Conservation (phyloP, 2,797 vertebrate species). For the Sebastes diploproa region DNA sequence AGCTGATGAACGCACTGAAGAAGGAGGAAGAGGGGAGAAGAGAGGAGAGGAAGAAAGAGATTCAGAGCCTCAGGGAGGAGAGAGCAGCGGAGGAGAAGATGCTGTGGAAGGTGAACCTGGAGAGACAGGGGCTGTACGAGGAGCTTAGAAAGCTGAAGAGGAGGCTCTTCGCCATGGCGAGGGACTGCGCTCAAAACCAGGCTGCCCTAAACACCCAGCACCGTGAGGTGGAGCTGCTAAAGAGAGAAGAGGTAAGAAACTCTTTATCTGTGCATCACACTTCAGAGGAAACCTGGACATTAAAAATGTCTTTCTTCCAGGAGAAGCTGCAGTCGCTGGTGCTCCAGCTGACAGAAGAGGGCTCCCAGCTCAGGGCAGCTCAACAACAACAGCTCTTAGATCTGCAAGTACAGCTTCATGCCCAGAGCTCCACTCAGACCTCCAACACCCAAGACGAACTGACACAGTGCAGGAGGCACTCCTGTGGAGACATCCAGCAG, state of each 20-base stretch:
- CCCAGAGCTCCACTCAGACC: slow-evolving; percentile 59
- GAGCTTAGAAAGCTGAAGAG: slow-evolving; percentile 87
- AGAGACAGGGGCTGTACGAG: slow-evolving; percentile 86
- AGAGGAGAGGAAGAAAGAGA: slow-evolving; percentile 84
- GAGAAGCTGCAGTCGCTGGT: slow-evolving; percentile 81
- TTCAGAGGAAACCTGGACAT: accelerated
- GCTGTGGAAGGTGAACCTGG: slow-evolving; percentile 84
- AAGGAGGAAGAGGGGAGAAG: slow-evolving; percentile 80
- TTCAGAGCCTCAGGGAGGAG: slow-evolving; percentile 76
- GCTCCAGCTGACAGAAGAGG: slow-evolving; percentile 84
- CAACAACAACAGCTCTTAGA: slow-evolving; percentile 79
- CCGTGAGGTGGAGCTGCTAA: slow-evolving; percentile 84
- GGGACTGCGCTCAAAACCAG: slow-evolving; percentile 89
- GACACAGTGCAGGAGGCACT: slow-evolving; percentile 85
- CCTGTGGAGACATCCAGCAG: slow-evolving; percentile 86
- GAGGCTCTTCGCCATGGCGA: slow-evolving; percentile 87
- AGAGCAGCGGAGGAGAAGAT: slow-evolving; percentile 83
- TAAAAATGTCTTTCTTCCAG: slow-evolving; percentile 43
- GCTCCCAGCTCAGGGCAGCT: slow-evolving; percentile 77
- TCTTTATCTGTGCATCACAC: background rate
- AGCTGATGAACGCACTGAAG: slow-evolving; percentile 80
- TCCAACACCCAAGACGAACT: slow-evolving; percentile 82
- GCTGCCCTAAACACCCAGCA: slow-evolving; percentile 84
- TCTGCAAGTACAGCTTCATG: slow-evolving; percentile 76
- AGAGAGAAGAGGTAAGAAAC: slow-evolving; percentile 74